Conservation (phyloP, 2,113 vertebrate species). For the Pampusana beccarii region DNA sequence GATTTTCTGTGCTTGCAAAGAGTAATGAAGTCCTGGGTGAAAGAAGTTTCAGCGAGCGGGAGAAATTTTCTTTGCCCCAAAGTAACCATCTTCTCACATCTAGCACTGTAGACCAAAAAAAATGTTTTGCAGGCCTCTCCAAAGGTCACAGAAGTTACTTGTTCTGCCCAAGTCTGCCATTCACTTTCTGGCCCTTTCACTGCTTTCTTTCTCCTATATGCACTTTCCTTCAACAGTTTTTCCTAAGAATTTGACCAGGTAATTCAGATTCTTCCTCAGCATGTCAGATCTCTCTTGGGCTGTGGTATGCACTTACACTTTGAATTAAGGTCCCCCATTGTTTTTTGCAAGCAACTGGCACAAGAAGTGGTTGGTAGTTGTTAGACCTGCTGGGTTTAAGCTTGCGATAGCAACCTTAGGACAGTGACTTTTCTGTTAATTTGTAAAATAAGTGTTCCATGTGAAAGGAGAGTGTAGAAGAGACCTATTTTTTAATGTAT, state of each 20-base stretch:
- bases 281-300: background rate
- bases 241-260: background rate
- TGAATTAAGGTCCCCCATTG: rapidly evolving
- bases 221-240: background rate
- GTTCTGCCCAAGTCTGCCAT: background rate
- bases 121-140: background rate
- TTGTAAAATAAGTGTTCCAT: background rate
- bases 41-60: background rate
- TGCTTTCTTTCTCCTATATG: background rate
- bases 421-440: background rate
- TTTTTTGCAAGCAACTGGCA: background rate
- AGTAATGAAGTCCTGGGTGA: background rate
- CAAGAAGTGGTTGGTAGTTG: background rate
- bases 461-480: background rate
- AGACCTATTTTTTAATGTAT: background rate
- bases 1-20: background rate
- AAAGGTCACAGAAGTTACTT: background rate
- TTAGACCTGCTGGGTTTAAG: background rate
- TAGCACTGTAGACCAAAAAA: background rate
- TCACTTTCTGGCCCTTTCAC: background rate
- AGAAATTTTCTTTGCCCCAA: background rate
- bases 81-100: background rate
- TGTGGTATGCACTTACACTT: background rate
- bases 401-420: background rate
- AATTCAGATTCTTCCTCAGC: background rate